A percentile compares a stretch with the other conserved stretches of the same genome.
phyloP scores from a whole-genome alignment of 2,797 vertebrate species.

The Urocyon cinereoargenteus region DNA sequence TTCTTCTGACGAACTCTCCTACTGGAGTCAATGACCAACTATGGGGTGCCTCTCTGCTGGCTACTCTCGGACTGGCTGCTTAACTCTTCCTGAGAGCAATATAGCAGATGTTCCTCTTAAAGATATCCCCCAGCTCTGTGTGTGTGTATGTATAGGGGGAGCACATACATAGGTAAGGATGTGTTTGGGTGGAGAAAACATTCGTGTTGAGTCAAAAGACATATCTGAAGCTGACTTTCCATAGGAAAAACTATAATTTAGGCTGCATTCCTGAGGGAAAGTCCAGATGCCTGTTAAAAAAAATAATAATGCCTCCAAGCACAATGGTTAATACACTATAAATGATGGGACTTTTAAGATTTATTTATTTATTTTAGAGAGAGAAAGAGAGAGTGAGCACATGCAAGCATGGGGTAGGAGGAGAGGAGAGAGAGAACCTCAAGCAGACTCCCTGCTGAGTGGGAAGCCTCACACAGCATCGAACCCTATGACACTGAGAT shows the following conservation, averaged over 20 bases:
- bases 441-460: background rate
- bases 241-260: background rate
- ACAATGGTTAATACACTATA: background rate
- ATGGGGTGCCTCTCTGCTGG: background rate
- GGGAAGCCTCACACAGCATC: background rate
- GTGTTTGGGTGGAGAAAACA: background rate
- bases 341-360: background rate
- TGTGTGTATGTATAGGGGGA: background rate
- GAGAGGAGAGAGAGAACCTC: background rate
- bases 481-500: background rate
- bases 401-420: accelerated
- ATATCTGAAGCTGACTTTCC: conserved; percentile 30
- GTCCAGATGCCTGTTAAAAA: background rate
- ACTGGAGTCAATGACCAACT: background rate
- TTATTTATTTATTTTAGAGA: background rate
- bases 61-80: background rate
- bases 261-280: background rate
- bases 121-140: background rate
- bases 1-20: background rate
- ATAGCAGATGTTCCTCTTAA: background rate
- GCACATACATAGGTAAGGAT: background rate
- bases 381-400: background rate
- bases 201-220: conserved; percentile 54
- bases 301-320: background rate
- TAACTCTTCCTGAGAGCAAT: conserved; percentile 2